These are phyloP conservation scores for Perdita meconis DNA, from an alignment of 2,888 invertebrate genomes.

Conservation along the genomic window DNA sequence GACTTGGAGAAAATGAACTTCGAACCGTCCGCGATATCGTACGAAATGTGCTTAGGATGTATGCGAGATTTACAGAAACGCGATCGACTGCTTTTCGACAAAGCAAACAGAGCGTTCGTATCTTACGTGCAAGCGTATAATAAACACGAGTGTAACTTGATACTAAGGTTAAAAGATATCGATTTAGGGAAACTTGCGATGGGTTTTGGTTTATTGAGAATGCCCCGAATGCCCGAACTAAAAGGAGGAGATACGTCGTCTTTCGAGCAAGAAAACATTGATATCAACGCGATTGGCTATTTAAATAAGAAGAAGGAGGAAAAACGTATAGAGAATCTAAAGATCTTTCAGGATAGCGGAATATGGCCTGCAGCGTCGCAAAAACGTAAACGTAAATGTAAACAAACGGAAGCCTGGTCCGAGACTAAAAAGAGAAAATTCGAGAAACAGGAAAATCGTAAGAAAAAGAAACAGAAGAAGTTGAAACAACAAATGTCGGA, in stretches of 20 bases:
- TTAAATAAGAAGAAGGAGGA: conserved; percentile 92
- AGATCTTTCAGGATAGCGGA: conserved; percentile 90
- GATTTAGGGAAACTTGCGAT: conserved; percentile 93
- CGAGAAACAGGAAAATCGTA: conserved; percentile 87
- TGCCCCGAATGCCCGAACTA: conserved; percentile 98
- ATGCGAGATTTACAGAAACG: conserved; percentile 88
- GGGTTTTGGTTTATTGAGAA: conserved; percentile 94
- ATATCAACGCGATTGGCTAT: conserved; percentile 91
- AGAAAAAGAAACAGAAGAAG: conserved; percentile 87
- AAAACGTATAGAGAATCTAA: conserved; percentile 89
- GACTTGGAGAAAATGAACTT: conserved; percentile 85
- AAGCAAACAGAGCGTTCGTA: conserved; percentile 96
- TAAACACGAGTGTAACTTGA: conserved; percentile 97
- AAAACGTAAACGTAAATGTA: conserved; percentile 86
- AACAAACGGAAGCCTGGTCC: conserved; percentile 91
- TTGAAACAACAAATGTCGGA: conserved; percentile 82
- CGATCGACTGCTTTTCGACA: conserved; percentile 93
- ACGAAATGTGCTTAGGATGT: conserved; percentile 85
- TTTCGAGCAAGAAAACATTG: conserved; percentile 87
- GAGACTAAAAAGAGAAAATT: conserved; percentile 90
- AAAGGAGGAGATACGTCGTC: conserved; percentile 87
- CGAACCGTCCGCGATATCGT: conserved; percentile 81
- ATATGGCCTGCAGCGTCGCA: conserved; percentile 90
- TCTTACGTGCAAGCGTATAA: conserved; percentile 97
- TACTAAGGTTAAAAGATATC: conserved; percentile 94